Evolutionary conservation across 2,113 vertebrate genomes (phyloP).

Genomic region (Deroptyus accipitrinus): DNA sequence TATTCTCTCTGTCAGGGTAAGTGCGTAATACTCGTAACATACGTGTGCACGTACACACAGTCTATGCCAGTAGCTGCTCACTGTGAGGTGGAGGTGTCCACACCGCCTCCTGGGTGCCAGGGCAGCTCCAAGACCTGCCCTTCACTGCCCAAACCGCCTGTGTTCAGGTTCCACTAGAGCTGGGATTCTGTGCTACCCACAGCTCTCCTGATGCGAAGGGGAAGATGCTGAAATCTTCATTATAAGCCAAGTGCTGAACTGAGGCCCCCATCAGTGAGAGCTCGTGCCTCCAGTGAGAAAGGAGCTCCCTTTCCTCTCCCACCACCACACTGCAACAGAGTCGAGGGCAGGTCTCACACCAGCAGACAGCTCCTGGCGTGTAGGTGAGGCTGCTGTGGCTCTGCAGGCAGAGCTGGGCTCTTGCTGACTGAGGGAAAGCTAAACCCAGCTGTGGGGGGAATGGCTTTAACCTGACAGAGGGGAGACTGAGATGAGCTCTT

Average conservation of each 20-base stretch:
- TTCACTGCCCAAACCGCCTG: rapidly evolving
- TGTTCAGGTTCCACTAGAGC: background rate
- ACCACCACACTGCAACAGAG: rapidly evolving
- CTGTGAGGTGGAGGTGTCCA: background rate
- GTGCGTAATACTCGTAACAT: background rate
- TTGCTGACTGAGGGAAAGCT: background rate
- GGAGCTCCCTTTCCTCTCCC: background rate
- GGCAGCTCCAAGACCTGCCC: background rate
- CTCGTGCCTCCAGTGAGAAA: rapidly evolving
- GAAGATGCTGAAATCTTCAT: background rate
- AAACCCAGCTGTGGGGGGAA: background rate
- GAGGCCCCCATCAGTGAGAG: background rate
- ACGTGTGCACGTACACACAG: rapidly evolving
- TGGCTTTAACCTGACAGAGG: background rate
- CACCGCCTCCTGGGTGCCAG: background rate
- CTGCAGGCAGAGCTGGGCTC: background rate
- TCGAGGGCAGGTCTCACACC: background rate
- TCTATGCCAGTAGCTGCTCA: rapidly evolving
- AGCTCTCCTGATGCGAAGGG: background rate
- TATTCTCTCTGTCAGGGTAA: conserved; percentile 78
- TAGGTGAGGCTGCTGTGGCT: background rate
- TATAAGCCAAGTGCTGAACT: background rate
- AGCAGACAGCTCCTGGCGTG: rapidly evolving
- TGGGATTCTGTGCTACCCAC: background rate
- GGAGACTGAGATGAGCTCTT: background rate